Percentiles rank a stretch among this genome's conserved stretches.
phyloP scores from a whole-genome alignment of 2,888 invertebrate species.

The Macroteleia sp. region DNA sequence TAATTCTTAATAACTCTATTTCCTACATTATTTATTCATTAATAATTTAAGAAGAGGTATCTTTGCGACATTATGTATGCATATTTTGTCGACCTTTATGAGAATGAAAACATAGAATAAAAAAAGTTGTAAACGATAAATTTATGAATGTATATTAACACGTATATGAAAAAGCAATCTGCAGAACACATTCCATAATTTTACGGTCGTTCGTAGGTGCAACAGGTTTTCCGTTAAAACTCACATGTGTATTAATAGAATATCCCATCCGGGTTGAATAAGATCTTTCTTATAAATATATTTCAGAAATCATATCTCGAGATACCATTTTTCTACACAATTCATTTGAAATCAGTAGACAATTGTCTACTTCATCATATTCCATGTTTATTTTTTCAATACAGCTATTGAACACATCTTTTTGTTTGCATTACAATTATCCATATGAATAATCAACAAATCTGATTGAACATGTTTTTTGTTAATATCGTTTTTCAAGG shows the following conservation, averaged over 20 bases:
- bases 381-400: conserved; percentile 7
- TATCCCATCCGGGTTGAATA: conserved; percentile 16
- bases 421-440: conserved; percentile 24
- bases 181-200: conserved; percentile 24
- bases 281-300: conserved; percentile 33
- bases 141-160: conserved; percentile 11
- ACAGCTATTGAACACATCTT: conserved; percentile 17
- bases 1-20: too few species aligned
- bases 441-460: too few species aligned
- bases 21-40: too few species aligned
- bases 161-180: conserved; percentile 26
- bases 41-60: too few species aligned
- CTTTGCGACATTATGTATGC: too few species aligned
- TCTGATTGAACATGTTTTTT: too few species aligned
- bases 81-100: too few species aligned
- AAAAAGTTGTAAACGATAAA: neutral
- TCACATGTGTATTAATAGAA: conserved; percentile 28
- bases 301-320: conserved; percentile 14
- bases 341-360: conserved; percentile 6
- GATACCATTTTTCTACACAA: conserved; percentile 17
- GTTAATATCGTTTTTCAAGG: too few species aligned
- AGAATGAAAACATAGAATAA: too few species aligned
- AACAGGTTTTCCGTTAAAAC: conserved; percentile 40
- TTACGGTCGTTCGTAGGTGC: conserved; percentile 28
- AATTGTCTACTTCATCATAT: conserved; percentile 12